phyloP scores from a whole-genome alignment of 2,888 invertebrate genomes.

The Ametastegia equiseti region DNA sequence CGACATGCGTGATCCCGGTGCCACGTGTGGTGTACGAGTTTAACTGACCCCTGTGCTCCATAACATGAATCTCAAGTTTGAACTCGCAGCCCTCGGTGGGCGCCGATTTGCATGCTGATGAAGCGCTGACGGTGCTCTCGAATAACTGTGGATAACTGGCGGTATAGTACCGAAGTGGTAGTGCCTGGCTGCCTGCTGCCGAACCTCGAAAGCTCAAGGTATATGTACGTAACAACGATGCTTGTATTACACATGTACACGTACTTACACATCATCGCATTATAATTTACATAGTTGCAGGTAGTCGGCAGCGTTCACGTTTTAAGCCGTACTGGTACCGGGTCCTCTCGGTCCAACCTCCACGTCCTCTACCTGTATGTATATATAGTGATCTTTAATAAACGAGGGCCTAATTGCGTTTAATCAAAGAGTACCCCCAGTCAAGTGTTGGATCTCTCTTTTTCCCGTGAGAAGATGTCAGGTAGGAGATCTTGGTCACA shows the following conservation, averaged over 20 bases:
- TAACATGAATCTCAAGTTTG: conserved; percentile 58
- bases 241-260: background rate
- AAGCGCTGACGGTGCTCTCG: conserved; percentile 51
- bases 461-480: conserved; percentile 32
- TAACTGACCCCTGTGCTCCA: conserved; percentile 57
- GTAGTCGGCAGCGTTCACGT: conserved; percentile 31
- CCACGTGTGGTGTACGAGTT: conserved; percentile 61
- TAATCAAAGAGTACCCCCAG: conserved; percentile 28
- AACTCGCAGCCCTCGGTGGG: conserved; percentile 50
- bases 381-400: conserved; percentile 25
- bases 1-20: conserved; percentile 66
- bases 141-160: conserved; percentile 44
- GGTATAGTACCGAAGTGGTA: conserved; percentile 5
- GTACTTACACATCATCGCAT: background rate
- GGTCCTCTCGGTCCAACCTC: conserved; percentile 26
- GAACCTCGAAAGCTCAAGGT: conserved; percentile 28
- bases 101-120: conserved; percentile 63
- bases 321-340: conserved; percentile 13
- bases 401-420: conserved; percentile 40
- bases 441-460: conserved; percentile 19
- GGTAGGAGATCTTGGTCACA: conserved; percentile 22
- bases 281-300: conserved; percentile 32
- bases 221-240: conserved; percentile 5
- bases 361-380: conserved; percentile 27
- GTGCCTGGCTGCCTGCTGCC: background rate